Evolutionary conservation across 64 coral and sea anemone species (phyloP).

Genomic region (Trachythela sp.): DNA sequence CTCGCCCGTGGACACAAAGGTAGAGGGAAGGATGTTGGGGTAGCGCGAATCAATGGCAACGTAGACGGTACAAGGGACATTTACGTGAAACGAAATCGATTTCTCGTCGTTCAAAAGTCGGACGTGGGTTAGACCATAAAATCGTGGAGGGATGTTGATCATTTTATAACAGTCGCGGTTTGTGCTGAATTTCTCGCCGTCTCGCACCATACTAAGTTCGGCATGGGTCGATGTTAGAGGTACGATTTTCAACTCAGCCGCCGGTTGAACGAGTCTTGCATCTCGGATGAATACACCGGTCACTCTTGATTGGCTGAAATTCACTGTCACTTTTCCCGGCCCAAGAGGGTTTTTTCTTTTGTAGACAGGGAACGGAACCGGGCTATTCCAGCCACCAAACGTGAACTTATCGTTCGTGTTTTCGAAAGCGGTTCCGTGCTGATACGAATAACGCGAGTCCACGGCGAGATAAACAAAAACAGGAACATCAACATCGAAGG

Average conservation of each 20-base stretch:
- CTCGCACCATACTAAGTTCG: conserved; percentile 64
- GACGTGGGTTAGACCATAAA: conserved; percentile 70
- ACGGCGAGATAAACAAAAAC: conserved; percentile 61
- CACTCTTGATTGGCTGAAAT: conserved; percentile 45
- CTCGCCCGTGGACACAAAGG: neutral
- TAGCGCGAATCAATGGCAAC: conserved; percentile 18
- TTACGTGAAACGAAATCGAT: conserved; percentile 16
- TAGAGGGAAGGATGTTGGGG: neutral
- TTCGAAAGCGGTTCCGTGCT: conserved; percentile 48
- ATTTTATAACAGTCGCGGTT: conserved; percentile 67
- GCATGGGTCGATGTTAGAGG: conserved; percentile 1
- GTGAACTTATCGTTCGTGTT: conserved; percentile 50
- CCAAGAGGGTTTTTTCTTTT: conserved; percentile 50
- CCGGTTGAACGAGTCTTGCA: conserved; percentile 51
- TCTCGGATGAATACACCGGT: conserved; percentile 68
- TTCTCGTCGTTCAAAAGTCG: conserved; percentile 45
- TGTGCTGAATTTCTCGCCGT: conserved; percentile 77
- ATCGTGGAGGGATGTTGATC: conserved; percentile 65
- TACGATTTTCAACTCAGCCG: conserved; percentile 59
- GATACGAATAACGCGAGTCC: conserved; percentile 58
- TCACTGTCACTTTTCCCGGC: conserved; percentile 47
- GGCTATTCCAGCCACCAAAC: conserved; percentile 52
- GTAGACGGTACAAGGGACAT: conserved; percentile 43
- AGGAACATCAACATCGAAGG: conserved; percentile 52
- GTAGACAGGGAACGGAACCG: conserved; percentile 65